Percentiles rank a stretch among this genome's conserved stretches.
Conservation (phyloP, 2,888 invertebrate species). For the Volucella inanis region DNA sequence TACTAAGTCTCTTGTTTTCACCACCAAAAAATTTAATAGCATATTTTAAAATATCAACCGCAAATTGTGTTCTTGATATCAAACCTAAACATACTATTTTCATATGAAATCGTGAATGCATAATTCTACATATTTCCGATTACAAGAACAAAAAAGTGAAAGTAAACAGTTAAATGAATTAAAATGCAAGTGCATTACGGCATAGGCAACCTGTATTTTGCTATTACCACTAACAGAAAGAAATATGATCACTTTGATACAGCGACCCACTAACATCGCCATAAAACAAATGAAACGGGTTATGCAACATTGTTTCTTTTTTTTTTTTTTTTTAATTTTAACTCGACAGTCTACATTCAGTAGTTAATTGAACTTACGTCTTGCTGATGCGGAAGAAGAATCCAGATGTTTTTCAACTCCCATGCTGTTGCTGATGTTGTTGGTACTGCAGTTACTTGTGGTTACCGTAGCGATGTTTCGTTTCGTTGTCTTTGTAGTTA, state of each 20-base stretch:
- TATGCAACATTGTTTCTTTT: conserved; percentile 43
- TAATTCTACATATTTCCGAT: background rate
- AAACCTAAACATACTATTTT: too few relatives aligned
- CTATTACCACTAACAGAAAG: conserved; percentile 40
- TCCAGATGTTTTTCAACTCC: conserved; percentile 80
- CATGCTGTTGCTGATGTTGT: conserved; percentile 78
- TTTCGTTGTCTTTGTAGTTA: conserved; percentile 76
- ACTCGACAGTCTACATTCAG: conserved; percentile 27
- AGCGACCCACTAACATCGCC: conserved; percentile 74
- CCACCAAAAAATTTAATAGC: too few relatives aligned
- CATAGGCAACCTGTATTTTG: conserved; percentile 60
- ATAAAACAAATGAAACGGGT: conserved; percentile 56
- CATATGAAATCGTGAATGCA: too few relatives aligned
- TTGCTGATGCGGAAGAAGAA: conserved; percentile 76
- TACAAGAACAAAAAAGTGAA: conserved; percentile 49
- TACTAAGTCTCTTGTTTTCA: too few relatives aligned
- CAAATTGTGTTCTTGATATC: too few relatives aligned
- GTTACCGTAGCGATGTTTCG: conserved; percentile 75
- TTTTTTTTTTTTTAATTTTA: background rate
- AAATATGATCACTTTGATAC: conserved; percentile 66
- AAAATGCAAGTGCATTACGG: conserved; percentile 50
- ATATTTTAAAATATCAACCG: too few relatives aligned
- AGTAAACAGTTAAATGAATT: conserved; percentile 19
- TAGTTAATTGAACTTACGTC: conserved; percentile 78
- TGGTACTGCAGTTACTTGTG: conserved; percentile 70